A percentile compares a stretch with the other conserved stretches of the same genome.
These are phyloP conservation scores for Tricholaema leucomelas DNA, from an alignment of 2,113 vertebrate genomes.

Conservation along the genomic window DNA sequence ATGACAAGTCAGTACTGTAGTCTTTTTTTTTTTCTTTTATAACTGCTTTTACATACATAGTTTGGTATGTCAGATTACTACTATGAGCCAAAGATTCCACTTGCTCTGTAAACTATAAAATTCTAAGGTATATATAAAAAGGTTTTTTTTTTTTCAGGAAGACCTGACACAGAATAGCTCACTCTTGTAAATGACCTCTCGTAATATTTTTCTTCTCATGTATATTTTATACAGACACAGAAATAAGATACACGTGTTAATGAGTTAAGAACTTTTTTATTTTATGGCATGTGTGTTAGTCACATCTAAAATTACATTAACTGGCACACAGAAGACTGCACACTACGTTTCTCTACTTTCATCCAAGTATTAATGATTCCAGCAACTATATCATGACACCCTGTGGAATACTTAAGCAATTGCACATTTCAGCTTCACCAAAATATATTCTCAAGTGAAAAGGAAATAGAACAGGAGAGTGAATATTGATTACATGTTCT, in stretches of 20 bases:
- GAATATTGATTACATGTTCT: conserved; percentile 47
- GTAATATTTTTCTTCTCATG: conserved; percentile 17
- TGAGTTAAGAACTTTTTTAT: conserved; percentile 60
- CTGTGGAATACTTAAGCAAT: conserved; percentile 76
- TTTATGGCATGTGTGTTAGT: conserved; percentile 52
- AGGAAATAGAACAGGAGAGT: conserved; percentile 18
- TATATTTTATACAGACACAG: conserved; percentile 47
- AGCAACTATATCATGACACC: conserved; percentile 81
- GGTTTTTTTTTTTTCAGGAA: conserved; percentile 12
- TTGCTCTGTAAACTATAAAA: conserved; percentile 23
- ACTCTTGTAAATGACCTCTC: conserved; percentile 19
- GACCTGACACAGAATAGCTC: conserved; percentile 17
- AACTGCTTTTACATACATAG: background rate
- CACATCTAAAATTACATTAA: conserved; percentile 59
- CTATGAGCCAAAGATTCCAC: conserved; percentile 6
- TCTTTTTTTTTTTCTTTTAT: background rate
- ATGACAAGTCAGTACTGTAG: background rate
- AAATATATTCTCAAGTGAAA: conserved; percentile 19
- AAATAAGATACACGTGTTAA: conserved; percentile 62
- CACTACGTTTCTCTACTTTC: conserved; percentile 6
- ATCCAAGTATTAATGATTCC: conserved; percentile 42
- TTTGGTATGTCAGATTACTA: background rate
- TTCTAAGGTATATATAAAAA: background rate
- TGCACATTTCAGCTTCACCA: conserved; percentile 40
- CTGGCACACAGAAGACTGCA: conserved; percentile 46